phyloP scores from a whole-genome alignment of 1,140 invertebrate species.

The Diabrotica undecimpunctata region DNA sequence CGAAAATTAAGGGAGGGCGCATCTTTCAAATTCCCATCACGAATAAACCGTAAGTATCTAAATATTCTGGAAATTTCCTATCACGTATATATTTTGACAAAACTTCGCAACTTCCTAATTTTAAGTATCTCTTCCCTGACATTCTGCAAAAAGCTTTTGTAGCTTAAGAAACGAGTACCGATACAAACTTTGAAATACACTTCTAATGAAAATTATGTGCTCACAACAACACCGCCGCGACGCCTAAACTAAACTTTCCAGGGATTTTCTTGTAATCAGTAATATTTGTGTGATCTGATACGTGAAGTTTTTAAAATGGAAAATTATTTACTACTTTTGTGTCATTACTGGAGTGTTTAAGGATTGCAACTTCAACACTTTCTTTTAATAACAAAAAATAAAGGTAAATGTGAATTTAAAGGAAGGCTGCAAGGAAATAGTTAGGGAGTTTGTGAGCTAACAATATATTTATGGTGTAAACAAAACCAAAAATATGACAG shows the following conservation, averaged over 20 bases:
- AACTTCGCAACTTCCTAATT: slow-evolving; percentile 1
- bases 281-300: no score
- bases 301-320: no score
- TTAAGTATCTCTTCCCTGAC: background rate
- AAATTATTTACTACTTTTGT: no score
- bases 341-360: no score
- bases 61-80: background rate
- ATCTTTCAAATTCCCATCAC: slow-evolving; percentile 1
- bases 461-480: no score
- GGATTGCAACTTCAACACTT: no score
- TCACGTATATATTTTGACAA: slow-evolving; percentile 1
- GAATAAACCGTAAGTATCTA: background rate
- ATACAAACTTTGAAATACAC: slow-evolving; percentile 1
- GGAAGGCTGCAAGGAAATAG: no score
- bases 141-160: slow-evolving; percentile 2
- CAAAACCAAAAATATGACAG: no score
- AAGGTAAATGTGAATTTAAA: no score
- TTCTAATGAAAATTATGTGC: slow-evolving; percentile 1
- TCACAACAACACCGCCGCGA: background rate
- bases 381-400: no score
- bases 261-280: background rate
- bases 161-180: background rate
- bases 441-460: no score
- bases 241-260: background rate
- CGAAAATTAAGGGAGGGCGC: background rate